Base-by-base conservation (phyloP, 2,797 vertebrate species). In the Xenops minutus region DNA sequence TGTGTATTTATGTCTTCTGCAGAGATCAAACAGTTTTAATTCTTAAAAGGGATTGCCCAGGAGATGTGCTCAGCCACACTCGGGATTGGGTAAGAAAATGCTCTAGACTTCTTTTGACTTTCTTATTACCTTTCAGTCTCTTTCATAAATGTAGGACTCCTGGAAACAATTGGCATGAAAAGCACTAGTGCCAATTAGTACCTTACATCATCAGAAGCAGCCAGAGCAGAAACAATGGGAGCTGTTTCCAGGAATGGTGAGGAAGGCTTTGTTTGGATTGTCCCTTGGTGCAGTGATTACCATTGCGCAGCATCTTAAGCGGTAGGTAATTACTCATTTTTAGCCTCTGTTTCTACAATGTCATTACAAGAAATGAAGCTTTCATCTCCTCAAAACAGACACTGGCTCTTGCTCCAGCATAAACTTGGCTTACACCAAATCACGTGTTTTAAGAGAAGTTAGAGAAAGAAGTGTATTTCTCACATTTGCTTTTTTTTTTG, bases 201-300 rank as follows among this genome's bases (percentile, higher is more conserved):
- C 43, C 85, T 93, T 71, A 34, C 68, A 68, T 52, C 68, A 87
- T 43, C 66, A 88, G 32, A 27, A 76, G 30, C 59, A 82, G 81
- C 36, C 92, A 95, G 85, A 82, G 91, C 74, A 92, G 89, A 77
- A 89, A 96, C 85, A 95, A 82, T 74, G 52, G 69, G 72, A 87
- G 58, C 64, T 22, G 43, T 81, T 96, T 96, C 89, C 75, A 67
- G 91, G 88, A 96, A 75, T 20, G 37, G 34, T 62, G 91, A 91
- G 92, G 93, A 93, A 85, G 66, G 20, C 63, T 92, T 87, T 86
- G 85, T 94, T 96, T 92, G 64, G 64, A 90, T 89, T 95, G 78
- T 81, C 75, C 58, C 46, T 64, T 34, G 27, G 23, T 62, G 55
- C 55, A 67, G 49, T 9, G 37, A 82, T 83, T 85, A 64, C 44